Conservation (phyloP, 2,888 invertebrate genomes). For the Stenoptilia bipunctidactyla region DNA sequence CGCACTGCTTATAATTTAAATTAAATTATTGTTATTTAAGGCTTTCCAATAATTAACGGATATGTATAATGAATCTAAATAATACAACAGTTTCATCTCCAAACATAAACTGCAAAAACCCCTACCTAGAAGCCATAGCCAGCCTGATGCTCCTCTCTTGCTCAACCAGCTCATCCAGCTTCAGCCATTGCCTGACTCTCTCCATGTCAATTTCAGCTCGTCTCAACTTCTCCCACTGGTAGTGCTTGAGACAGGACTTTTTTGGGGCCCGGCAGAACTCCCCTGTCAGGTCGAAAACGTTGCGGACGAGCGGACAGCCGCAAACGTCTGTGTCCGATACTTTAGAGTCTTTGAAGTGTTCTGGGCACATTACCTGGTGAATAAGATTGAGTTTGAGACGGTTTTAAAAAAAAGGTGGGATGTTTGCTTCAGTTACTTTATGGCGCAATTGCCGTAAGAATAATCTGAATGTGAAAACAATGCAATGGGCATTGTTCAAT, state of each 20-base stretch:
- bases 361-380: slow-evolving; percentile 88
- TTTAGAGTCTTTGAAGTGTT: slow-evolving; percentile 95
- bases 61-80: too few relatives aligned
- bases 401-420: too few relatives aligned
- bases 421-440: too few relatives aligned
- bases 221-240: slow-evolving; percentile 95
- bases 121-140: slow-evolving; percentile 70
- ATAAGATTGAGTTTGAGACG: too few relatives aligned
- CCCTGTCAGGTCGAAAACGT: slow-evolving; percentile 86
- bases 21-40: too few relatives aligned
- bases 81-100: too few relatives aligned
- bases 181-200: slow-evolving; percentile 90
- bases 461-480: too few relatives aligned
- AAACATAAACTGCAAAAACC: too few relatives aligned
- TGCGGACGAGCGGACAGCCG: slow-evolving; percentile 89
- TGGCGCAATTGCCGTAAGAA: too few relatives aligned
- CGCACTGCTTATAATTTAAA: too few relatives aligned
- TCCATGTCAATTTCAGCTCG: slow-evolving; percentile 97
- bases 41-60: too few relatives aligned
- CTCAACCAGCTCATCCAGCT: slow-evolving; percentile 93
- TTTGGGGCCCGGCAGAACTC: slow-evolving; percentile 91
- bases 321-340: slow-evolving; percentile 91
- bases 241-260: slow-evolving; percentile 91
- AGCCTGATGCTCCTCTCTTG: slow-evolving; percentile 90
- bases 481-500: too few relatives aligned